These are phyloP conservation scores for Psettodes erumei DNA, from an alignment of 2,113 vertebrate genomes.

Conservation along the genomic window DNA sequence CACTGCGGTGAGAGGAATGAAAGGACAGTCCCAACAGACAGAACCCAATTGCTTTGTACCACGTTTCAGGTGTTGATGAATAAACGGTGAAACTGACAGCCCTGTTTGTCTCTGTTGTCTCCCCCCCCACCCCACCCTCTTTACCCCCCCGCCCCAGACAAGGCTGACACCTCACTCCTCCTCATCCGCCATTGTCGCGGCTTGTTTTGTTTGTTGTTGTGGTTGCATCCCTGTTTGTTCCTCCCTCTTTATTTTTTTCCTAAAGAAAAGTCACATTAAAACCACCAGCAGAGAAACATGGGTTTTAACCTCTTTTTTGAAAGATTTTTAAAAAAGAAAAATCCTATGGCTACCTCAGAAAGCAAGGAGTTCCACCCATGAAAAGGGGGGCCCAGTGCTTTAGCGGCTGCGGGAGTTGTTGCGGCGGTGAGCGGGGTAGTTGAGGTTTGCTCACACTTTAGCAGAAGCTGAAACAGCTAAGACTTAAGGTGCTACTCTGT, in stretches of 20 bases:
- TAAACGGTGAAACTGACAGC: slow-evolving; percentile 90
- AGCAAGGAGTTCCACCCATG: slow-evolving; percentile 62
- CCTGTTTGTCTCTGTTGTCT: slow-evolving; percentile 86
- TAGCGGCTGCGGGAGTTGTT: slow-evolving; percentile 59
- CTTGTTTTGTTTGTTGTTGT: slow-evolving; percentile 58
- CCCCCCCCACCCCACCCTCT: slow-evolving; percentile 40
- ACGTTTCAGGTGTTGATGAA: slow-evolving; percentile 88
- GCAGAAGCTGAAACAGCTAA: slow-evolving; percentile 68
- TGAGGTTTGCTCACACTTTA: slow-evolving; percentile 54
- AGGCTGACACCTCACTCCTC: slow-evolving; percentile 22
- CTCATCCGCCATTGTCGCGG: slow-evolving; percentile 42
- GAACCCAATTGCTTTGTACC: slow-evolving; percentile 83
- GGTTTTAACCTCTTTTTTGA: slow-evolving; percentile 81
- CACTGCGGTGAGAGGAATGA: slow-evolving; percentile 81
- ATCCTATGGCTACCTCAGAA: slow-evolving; percentile 84
- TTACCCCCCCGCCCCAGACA: slow-evolving; percentile 38
- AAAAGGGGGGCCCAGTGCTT: slow-evolving; percentile 63
- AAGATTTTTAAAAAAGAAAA: slow-evolving; percentile 33
- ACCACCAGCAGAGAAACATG: slow-evolving; percentile 80
- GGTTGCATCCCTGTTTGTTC: slow-evolving; percentile 50
- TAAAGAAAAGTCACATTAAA: slow-evolving; percentile 74
- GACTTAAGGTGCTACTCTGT: slow-evolving; percentile 82
- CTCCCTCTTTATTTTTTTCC: slow-evolving; percentile 51
- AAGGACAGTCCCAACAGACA: slow-evolving; percentile 84
- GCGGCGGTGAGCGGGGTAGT: slow-evolving; percentile 47